Evolutionary conservation across 2,888 invertebrate species (phyloP).

Genomic region (Dugesia japonica): DNA sequence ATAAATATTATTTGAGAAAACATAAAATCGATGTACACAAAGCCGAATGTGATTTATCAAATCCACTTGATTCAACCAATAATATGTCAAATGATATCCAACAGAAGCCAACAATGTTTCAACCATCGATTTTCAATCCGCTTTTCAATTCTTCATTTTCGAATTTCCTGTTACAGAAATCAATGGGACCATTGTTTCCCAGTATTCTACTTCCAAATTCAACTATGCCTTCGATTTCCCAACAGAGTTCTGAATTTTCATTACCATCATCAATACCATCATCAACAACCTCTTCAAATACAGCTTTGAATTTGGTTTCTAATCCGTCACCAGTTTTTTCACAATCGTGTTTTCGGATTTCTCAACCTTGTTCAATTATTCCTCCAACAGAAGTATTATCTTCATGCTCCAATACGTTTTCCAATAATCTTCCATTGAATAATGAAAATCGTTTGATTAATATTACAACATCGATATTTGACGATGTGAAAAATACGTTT

Average conservation of each 20-base stretch:
- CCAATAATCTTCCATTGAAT: not conserved
- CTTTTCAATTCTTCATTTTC: constrained; percentile 10
- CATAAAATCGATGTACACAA: constrained; percentile 48
- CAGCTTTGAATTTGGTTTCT: not conserved
- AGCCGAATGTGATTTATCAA: constrained; percentile 10
- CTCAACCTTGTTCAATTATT: not conserved
- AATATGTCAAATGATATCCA: not conserved
- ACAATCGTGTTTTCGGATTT: not conserved
- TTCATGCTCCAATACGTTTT: not conserved
- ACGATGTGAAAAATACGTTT: not conserved
- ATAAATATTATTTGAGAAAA: constrained; percentile 49
- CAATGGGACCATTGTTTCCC: not conserved
- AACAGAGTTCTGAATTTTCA: not conserved
- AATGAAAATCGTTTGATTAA: not conserved
- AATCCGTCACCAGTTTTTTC: constrained; percentile 4
- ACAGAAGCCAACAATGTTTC: not conserved
- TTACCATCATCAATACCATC: not conserved
- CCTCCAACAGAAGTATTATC: not conserved
- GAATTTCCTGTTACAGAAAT: constrained; percentile 6
- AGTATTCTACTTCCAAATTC: not conserved
- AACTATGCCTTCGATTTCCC: not conserved
- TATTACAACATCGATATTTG: not conserved
- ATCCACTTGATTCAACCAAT: not conserved
- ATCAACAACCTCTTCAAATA: no score
- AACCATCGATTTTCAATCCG: constrained; percentile 8